phyloP scores from a whole-genome alignment of 2,113 vertebrate genomes.

The Thamnophis sirtalis region DNA sequence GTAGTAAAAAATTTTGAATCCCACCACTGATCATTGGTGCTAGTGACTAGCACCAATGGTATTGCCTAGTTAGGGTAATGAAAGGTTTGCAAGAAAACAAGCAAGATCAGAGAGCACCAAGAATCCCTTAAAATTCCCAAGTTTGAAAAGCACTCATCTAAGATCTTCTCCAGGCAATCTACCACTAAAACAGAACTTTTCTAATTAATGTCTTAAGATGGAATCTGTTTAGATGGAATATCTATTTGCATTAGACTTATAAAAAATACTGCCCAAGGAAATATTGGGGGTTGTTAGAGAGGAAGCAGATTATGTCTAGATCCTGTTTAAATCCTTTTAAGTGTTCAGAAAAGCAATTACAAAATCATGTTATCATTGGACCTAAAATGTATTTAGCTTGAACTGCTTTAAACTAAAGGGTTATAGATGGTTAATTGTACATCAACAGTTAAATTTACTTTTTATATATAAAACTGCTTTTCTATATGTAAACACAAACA shows the following conservation, averaged over 20 bases:
- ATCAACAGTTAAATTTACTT: not conserved
- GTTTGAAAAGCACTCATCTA: not conserved
- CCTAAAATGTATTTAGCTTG: not conserved
- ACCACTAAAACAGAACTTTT: not conserved
- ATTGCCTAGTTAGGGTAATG: too few relatives aligned
- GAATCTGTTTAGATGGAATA: not conserved
- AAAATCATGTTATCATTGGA: not conserved
- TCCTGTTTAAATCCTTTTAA: not conserved
- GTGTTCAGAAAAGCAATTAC: not conserved
- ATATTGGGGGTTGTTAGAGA: not conserved
- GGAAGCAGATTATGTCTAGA: not conserved
- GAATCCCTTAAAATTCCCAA: not conserved
- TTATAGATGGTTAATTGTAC: not conserved
- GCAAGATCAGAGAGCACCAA: too few relatives aligned
- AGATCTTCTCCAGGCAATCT: not conserved
- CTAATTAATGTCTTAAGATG: not conserved
- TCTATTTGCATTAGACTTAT: not conserved
- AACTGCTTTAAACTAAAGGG: not conserved
- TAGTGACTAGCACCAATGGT: too few relatives aligned
- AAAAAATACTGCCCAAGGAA: not conserved
- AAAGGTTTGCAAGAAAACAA: too few relatives aligned
- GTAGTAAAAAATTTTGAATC: too few relatives aligned
- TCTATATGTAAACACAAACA: not conserved
- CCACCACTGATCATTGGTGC: too few relatives aligned
- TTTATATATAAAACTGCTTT: not conserved